Evolutionary conservation across 2,797 vertebrate genomes (phyloP).

Genomic region (Vespertilio murinus): DNA sequence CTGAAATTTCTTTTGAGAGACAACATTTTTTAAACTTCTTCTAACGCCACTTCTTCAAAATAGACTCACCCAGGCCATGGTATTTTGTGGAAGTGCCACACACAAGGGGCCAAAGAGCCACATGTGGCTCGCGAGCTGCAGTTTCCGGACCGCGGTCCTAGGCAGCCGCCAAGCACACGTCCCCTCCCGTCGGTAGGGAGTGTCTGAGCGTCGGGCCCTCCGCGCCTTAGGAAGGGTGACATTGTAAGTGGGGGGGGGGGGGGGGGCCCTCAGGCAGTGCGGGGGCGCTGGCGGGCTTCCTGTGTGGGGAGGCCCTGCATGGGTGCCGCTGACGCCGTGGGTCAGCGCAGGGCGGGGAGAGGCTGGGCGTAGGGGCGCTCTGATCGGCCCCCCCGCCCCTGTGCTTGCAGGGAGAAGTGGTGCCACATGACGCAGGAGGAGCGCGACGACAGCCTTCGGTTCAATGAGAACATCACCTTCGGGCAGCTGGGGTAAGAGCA

Average conservation of each 20-base stretch:
- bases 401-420: conserved; percentile 95
- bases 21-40: no score
- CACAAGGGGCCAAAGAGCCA: no score
- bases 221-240: background rate
- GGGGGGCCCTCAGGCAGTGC: background rate
- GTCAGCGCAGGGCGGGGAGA: background rate
- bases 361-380: fast-evolving
- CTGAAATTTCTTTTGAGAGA: no score
- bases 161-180: fast-evolving
- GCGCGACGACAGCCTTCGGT: conserved; percentile 93
- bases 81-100: no score
- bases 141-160: no score
- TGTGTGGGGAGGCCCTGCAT: fast-evolving
- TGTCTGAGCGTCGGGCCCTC: background rate
- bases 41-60: no score
- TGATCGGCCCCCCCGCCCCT: background rate
- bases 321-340: background rate
- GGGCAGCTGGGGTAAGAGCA: conserved; percentile 93
- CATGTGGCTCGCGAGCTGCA: no score
- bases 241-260: background rate
- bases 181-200: fast-evolving
- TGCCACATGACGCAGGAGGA: conserved; percentile 98
- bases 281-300: background rate
- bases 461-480: conserved; percentile 98
- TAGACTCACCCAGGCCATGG: no score